Evolutionary conservation across 2,888 invertebrate genomes (phyloP).

Genomic region (Pandemis corylana): DNA sequence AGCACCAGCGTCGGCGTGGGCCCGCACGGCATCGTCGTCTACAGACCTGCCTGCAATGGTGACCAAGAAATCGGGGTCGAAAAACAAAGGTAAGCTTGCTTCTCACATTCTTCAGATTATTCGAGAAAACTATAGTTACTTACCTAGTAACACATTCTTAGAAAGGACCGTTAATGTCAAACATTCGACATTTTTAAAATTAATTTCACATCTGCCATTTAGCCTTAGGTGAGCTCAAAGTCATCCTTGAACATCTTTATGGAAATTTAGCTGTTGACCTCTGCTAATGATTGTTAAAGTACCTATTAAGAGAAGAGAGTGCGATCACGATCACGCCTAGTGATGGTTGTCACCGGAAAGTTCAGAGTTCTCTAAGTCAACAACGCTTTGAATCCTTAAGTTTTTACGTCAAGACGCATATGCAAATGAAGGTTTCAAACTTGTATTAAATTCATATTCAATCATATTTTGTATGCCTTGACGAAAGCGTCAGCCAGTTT

Average conservation of each 20-base stretch:
- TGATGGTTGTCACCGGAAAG: neutral
- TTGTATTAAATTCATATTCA: neutral
- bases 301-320: neutral
- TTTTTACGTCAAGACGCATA: conserved; percentile 3
- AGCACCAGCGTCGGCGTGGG: conserved; percentile 90
- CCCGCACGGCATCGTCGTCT: conserved; percentile 92
- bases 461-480: neutral
- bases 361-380: neutral
- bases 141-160: too few species aligned
- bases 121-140: neutral
- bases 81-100: conserved; percentile 83
- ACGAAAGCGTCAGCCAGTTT: neutral
- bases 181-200: too few species aligned
- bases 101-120: neutral
- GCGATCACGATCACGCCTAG: neutral
- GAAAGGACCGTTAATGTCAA: too few species aligned
- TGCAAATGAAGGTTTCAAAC: neutral
- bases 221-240: neutral
- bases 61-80: conserved; percentile 87
- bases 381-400: neutral
- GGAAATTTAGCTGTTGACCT: neutral
- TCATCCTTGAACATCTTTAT: neutral
- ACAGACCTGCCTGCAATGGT: conserved; percentile 79
- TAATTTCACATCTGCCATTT: neutral
- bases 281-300: neutral